Conservation (phyloP, 64 coral and sea anemone species). For the Actinia tenebrosa region DNA sequence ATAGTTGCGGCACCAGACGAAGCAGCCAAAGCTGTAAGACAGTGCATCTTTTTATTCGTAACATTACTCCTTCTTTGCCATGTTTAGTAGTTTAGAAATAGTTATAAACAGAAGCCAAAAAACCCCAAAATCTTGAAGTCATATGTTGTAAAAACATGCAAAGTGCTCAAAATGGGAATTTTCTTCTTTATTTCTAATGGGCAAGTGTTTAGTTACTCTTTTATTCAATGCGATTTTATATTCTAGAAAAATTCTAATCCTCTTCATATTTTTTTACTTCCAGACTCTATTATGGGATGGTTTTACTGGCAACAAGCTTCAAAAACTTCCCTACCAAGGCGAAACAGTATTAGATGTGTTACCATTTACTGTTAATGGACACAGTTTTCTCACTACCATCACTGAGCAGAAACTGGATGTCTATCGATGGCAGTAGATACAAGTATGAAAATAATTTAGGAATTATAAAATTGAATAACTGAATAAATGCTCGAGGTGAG, state of each 20-base stretch:
- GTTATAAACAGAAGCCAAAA: not conserved
- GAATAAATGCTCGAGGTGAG: too few relatives aligned
- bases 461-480: too few relatives aligned
- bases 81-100: not conserved
- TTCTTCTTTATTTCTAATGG: too few relatives aligned
- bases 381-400: conserved; percentile 59
- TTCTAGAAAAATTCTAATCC: too few relatives aligned
- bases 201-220: too few relatives aligned
- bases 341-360: conserved; percentile 64
- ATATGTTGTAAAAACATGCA: too few relatives aligned
- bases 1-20: conserved; percentile 79
- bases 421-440: conserved; percentile 49
- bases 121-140: too few relatives aligned
- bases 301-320: conserved; percentile 51
- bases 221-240: too few relatives aligned
- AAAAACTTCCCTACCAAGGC: conserved; percentile 78
- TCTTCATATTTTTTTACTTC: not conserved
- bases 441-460: not conserved
- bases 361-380: conserved; percentile 73
- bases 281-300: conserved; percentile 85
- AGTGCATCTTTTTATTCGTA: not conserved
- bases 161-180: too few relatives aligned
- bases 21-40: conserved; percentile 61
- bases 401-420: conserved; percentile 79
- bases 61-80: not conserved